Conservation (phyloP, 92 coral and sea anemone genomes). For the Epizoanthus ramosus region DNA sequence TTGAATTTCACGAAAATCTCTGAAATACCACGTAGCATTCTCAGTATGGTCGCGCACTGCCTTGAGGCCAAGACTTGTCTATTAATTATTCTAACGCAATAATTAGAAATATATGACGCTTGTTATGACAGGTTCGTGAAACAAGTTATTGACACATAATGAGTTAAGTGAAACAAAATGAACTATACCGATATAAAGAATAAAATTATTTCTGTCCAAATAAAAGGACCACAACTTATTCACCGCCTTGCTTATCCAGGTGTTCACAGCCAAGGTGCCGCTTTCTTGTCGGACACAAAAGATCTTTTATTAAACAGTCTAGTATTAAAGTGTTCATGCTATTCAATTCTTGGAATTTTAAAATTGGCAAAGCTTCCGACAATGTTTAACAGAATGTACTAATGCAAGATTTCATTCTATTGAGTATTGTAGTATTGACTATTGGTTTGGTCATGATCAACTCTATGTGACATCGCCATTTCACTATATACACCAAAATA, state of each 20-base stretch:
- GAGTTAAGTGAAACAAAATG: constrained; percentile 4
- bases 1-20: too few species aligned
- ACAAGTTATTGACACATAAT: constrained; percentile 4
- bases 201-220: neutral
- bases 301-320: neutral
- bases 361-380: neutral
- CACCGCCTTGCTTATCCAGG: constrained; percentile 37
- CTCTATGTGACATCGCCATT: too few species aligned
- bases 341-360: neutral
- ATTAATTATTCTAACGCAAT: constrained; percentile 14
- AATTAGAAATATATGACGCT: neutral
- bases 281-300: constrained; percentile 10
- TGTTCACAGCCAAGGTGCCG: constrained; percentile 16
- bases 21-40: too few species aligned
- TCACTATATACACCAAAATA: too few species aligned
- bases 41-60: neutral
- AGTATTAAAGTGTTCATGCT: neutral
- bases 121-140: neutral
- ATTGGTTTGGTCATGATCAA: too few species aligned
- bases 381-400: too few species aligned
- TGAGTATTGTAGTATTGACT: too few species aligned
- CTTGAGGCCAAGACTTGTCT: constrained; percentile 5
- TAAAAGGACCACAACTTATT: neutral
- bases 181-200: constrained; percentile 19
- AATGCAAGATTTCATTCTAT: too few species aligned